phyloP scores from a whole-genome alignment of 2,113 vertebrate genomes.

The Limanda limanda region DNA sequence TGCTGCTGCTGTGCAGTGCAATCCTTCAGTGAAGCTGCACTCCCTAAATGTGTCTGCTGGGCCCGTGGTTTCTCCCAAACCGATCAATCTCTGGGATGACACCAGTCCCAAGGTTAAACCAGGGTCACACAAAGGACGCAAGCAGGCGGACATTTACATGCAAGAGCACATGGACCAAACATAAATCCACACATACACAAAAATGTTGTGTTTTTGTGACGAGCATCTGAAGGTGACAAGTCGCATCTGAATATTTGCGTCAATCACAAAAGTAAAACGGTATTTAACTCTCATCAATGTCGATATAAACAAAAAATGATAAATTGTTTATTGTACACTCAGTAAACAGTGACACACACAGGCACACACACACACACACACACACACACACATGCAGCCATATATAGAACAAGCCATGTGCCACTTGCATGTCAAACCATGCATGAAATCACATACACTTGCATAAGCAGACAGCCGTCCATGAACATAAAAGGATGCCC shows the following conservation, averaged over 20 bases:
- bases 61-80: conserved; percentile 32
- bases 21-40: conserved; percentile 55
- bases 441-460: conserved; percentile 22
- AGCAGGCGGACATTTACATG: conserved; percentile 8
- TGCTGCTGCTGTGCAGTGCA: conserved; percentile 57
- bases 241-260: neutral
- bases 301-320: too few species aligned
- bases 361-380: neutral
- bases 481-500: conserved; percentile 16
- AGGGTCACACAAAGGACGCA: conserved; percentile 22
- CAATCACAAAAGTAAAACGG: neutral
- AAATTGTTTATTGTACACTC: neutral
- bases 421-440: conserved; percentile 9
- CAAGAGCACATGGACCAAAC: neutral
- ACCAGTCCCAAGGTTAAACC: conserved; percentile 49
- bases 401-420: conserved; percentile 8
- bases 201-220: neutral
- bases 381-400: neutral
- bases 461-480: neutral
- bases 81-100: conserved; percentile 56
- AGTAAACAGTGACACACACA: neutral
- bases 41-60: conserved; percentile 42
- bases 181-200: neutral
- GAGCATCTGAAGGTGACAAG: neutral
- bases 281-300: neutral